Conservation (phyloP, 2,888 invertebrate genomes). For the Cheilosia urbana region DNA sequence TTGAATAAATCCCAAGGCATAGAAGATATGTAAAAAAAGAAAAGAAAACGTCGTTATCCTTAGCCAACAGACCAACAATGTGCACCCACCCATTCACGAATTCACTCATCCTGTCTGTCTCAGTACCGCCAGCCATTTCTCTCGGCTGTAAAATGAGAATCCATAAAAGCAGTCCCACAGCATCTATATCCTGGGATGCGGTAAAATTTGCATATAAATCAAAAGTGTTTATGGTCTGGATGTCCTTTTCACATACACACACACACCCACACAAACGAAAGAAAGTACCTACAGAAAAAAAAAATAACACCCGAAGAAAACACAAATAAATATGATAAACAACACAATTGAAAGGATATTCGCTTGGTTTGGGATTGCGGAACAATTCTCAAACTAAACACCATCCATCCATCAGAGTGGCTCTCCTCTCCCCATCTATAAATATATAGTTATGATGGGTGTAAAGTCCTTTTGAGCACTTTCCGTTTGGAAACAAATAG, state of each 20-base stretch:
- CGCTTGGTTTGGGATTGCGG: constrained; percentile 62
- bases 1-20: constrained; percentile 37
- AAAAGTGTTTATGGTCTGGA: constrained; percentile 74
- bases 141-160: constrained; percentile 41
- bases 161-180: constrained; percentile 33
- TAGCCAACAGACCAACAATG: constrained; percentile 31
- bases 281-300: neutral
- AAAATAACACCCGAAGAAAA: constrained; percentile 28
- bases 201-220: constrained; percentile 74
- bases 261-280: neutral
- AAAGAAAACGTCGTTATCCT: constrained; percentile 26
- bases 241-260: constrained; percentile 65
- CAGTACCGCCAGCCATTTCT: constrained; percentile 6
- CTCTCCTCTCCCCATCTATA: neutral
- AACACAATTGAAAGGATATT: constrained; percentile 73
- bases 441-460: constrained; percentile 4
- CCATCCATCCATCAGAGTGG: neutral
- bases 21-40: neutral
- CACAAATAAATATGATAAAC: constrained; percentile 72
- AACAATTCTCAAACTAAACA: constrained; percentile 25
- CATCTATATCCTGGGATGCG: constrained; percentile 32
- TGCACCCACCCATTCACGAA: neutral
- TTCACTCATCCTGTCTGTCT: constrained; percentile 33
- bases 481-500: constrained; percentile 38
- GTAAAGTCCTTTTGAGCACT: constrained; percentile 61